Evolutionary conservation across 2,888 invertebrate species (phyloP).

Genomic region (Brachyptera putata): DNA sequence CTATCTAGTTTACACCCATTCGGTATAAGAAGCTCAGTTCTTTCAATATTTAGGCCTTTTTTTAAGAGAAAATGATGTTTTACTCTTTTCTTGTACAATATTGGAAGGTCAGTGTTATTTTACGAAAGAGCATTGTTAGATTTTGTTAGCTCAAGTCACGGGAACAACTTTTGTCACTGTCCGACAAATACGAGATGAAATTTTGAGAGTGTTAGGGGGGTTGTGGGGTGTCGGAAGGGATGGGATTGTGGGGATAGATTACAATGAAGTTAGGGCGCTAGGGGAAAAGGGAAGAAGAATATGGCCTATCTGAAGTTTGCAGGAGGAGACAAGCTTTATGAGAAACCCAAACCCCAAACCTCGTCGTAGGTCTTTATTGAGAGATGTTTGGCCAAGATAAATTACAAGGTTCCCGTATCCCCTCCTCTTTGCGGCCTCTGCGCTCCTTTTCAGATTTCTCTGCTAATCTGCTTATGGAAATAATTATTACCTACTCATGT

Average conservation of each 20-base stretch:
- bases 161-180: slow-evolving; percentile 30
- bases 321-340: slow-evolving; percentile 19
- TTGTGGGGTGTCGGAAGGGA: slow-evolving; percentile 11
- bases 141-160: slow-evolving; percentile 27
- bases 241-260: slow-evolving; percentile 10
- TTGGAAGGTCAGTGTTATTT: too few species aligned
- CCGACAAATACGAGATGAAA: slow-evolving; percentile 31
- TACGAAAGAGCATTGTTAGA: not conserved
- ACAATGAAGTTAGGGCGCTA: slow-evolving; percentile 12
- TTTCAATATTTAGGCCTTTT: too few species aligned
- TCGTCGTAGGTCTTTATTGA: slow-evolving; percentile 19
- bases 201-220: slow-evolving; percentile 19
- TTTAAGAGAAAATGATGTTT: too few species aligned
- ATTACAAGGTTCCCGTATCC: slow-evolving; percentile 7
- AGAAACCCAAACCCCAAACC: slow-evolving; percentile 22
- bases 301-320: slow-evolving; percentile 23
- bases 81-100: too few species aligned
- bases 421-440: slow-evolving; percentile 5
- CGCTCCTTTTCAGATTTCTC: not conserved
- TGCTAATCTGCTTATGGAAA: too few species aligned
- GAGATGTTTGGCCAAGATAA: too few species aligned
- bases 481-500: too few species aligned
- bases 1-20: too few species aligned
- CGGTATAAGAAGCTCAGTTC: too few species aligned
- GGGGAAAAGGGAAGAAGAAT: slow-evolving; percentile 21